phyloP scores from a whole-genome alignment of 1,140 invertebrate species.

The Cotesia vestalis region DNA sequence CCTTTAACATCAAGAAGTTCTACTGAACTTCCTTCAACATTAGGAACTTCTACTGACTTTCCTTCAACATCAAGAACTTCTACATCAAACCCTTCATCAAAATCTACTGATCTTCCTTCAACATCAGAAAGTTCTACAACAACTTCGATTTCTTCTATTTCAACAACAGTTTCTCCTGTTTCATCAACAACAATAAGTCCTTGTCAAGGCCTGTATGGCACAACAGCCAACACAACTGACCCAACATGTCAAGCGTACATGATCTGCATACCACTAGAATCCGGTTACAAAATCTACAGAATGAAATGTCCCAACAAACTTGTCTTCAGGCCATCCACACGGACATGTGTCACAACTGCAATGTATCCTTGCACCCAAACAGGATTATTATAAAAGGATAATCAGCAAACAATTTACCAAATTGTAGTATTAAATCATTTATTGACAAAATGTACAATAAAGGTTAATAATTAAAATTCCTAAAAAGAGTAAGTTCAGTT shows the following conservation, averaged over 20 bases:
- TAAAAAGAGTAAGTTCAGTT: constrained; percentile 41
- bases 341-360: constrained; percentile 27
- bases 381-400: neutral
- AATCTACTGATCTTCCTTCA: too few species aligned
- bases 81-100: too few species aligned
- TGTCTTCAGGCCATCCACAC: constrained; percentile 27
- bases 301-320: constrained; percentile 33
- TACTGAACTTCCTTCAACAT: too few species aligned
- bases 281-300: neutral
- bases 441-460: constrained; percentile 4
- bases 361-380: constrained; percentile 7
- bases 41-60: too few species aligned
- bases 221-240: constrained; percentile 29
- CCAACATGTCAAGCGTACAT: constrained; percentile 34
- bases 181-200: neutral
- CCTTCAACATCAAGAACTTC: too few species aligned
- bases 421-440: constrained; percentile 3
- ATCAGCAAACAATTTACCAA: neutral
- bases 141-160: neutral
- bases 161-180: constrained; percentile 1
- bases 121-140: too few species aligned
- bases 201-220: constrained; percentile 13
- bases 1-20: too few species aligned
- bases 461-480: constrained; percentile 22
- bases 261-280: constrained; percentile 19